A percentile compares a stretch with the other conserved stretches of the same genome.
Evolutionary conservation across 2,113 vertebrate species (phyloP).

Genomic region (Ciconia boyciana): DNA sequence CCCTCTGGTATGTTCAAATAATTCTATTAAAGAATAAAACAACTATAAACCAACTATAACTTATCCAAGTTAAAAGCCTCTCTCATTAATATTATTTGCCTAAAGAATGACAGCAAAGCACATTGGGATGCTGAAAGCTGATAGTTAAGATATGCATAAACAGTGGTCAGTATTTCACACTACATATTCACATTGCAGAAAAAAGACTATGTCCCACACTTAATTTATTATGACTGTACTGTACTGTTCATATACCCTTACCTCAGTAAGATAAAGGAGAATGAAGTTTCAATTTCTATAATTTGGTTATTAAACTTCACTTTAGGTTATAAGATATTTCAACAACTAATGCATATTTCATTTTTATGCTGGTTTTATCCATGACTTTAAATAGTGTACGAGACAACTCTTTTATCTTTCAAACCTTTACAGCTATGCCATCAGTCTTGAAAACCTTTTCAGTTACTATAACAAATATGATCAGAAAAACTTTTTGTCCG

Average conservation of each 20-base stretch:
- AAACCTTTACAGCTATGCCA: background rate
- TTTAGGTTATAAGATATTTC: background rate
- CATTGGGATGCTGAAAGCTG: background rate
- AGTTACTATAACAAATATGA: background rate
- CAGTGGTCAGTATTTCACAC: background rate
- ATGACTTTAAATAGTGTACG: background rate
- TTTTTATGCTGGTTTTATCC: background rate
- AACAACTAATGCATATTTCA: background rate
- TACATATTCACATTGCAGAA: background rate
- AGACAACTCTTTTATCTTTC: background rate
- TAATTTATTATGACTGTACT: background rate
- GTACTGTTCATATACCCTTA: background rate
- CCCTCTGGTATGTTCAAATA: background rate
- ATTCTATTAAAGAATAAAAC: background rate
- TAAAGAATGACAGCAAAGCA: background rate
- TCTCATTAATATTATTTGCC: background rate
- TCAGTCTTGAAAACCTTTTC: background rate
- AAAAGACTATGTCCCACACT: background rate
- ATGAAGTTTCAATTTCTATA: background rate
- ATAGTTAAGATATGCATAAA: background rate
- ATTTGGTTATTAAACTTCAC: background rate
- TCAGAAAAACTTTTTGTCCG: background rate
- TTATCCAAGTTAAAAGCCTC: background rate
- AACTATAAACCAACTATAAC: background rate
- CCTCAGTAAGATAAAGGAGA: background rate